A percentile compares a stretch with the other conserved stretches of the same genome.
phyloP scores from a whole-genome alignment of 2,888 invertebrate species.

The Platycheirus rosarum region DNA sequence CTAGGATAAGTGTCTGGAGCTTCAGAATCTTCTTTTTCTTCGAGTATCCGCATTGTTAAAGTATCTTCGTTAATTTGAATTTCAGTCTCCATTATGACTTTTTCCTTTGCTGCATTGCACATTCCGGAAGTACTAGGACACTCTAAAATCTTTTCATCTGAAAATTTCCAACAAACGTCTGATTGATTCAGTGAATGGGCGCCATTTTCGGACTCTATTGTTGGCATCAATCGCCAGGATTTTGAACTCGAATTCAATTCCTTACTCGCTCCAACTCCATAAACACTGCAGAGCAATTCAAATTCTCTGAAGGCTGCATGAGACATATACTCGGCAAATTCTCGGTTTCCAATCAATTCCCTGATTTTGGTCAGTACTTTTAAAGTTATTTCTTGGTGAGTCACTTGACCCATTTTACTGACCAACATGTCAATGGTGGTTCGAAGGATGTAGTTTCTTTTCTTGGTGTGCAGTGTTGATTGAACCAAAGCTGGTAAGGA shows the following conservation, averaged over 20 bases:
- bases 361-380: conserved; percentile 88
- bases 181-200: conserved; percentile 37
- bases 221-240: conserved; percentile 62
- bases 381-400: conserved; percentile 87
- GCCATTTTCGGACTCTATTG: conserved; percentile 62
- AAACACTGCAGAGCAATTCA: conserved; percentile 85
- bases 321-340: conserved; percentile 85
- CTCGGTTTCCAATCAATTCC: conserved; percentile 86
- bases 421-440: conserved; percentile 84
- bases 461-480: conserved; percentile 83
- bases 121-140: conserved; percentile 72
- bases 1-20: conserved; percentile 75
- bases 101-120: conserved; percentile 82
- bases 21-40: conserved; percentile 82
- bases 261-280: conserved; percentile 80
- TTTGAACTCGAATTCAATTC: conserved; percentile 56
- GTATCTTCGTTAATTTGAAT: conserved; percentile 91
- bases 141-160: conserved; percentile 73
- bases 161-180: conserved; percentile 76
- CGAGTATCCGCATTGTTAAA: conserved; percentile 92
- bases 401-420: conserved; percentile 85
- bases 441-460: conserved; percentile 83
- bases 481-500: conserved; percentile 86
- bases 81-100: conserved; percentile 91
- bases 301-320: conserved; percentile 84